Percentiles rank a stretch among this genome's conserved stretches.
phyloP scores from a whole-genome alignment of 2,888 invertebrate species.

The Aquatica leii region DNA sequence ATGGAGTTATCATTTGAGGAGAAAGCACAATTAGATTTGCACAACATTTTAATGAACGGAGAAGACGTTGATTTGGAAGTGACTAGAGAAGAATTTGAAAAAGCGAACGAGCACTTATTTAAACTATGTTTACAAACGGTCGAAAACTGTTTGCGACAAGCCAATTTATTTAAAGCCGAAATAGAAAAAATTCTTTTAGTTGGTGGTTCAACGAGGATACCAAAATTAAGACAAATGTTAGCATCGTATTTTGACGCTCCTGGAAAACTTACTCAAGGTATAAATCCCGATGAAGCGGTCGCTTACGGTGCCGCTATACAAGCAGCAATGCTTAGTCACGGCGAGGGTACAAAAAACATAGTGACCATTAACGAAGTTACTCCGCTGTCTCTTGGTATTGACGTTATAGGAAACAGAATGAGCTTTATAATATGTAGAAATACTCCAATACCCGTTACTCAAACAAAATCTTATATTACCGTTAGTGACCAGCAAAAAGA shows the following conservation, averaged over 20 bases:
- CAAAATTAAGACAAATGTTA: constrained; percentile 86
- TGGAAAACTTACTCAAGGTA: constrained; percentile 80
- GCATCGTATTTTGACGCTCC: constrained; percentile 82
- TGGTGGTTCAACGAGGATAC: constrained; percentile 90
- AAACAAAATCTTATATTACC: constrained; percentile 19
- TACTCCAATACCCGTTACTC: constrained; percentile 70
- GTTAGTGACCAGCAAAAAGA: constrained; percentile 35
- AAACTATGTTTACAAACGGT: constrained; percentile 80
- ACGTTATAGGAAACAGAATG: constrained; percentile 85
- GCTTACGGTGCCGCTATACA: constrained; percentile 94
- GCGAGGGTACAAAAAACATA: constrained; percentile 79
- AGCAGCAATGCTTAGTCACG: constrained; percentile 85
- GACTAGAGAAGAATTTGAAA: constrained; percentile 87
- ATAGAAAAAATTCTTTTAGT: constrained; percentile 84
- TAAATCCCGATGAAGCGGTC: constrained; percentile 91
- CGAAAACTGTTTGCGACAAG: constrained; percentile 80
- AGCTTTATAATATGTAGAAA: constrained; percentile 84
- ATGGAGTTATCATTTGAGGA: constrained; percentile 77
- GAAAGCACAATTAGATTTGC: constrained; percentile 83
- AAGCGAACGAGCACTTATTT: constrained; percentile 85
- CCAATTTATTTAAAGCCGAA: constrained; percentile 80
- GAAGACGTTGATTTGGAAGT: constrained; percentile 88
- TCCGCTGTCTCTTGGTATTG: constrained; percentile 79
- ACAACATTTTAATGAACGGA: constrained; percentile 76
- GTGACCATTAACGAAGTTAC: constrained; percentile 67